Conservation (phyloP, 2,113 vertebrate species). For the Callocephalon fimbriatum region DNA sequence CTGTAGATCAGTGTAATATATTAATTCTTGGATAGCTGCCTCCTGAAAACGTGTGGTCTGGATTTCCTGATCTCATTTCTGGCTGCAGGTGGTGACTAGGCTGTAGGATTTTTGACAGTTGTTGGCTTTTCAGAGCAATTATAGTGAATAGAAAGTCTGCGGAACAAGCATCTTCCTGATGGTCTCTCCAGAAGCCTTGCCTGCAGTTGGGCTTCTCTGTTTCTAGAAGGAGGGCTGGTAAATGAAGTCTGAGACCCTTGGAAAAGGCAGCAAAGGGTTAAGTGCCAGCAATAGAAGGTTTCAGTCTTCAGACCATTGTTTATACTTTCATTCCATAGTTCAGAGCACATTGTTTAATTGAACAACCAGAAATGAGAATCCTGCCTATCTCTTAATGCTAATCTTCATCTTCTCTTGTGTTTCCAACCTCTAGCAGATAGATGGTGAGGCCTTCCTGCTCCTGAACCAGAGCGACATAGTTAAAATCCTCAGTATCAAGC, state of each 20-base stretch:
- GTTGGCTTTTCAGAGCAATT: not conserved
- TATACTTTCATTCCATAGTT: not conserved
- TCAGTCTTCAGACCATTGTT: not conserved
- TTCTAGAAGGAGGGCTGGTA: not conserved
- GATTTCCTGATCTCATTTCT: not conserved
- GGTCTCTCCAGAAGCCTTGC: not conserved
- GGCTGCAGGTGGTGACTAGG: not conserved
- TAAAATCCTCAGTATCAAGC: constrained; percentile 92
- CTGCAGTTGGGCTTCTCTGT: not conserved
- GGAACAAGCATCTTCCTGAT: not conserved
- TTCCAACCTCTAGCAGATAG: constrained; percentile 84
- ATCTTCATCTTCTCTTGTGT: not conserved
- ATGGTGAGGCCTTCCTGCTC: constrained; percentile 92
- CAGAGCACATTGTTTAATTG: not conserved
- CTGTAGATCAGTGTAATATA: not conserved
- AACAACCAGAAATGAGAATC: not conserved
- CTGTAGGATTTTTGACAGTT: not conserved
- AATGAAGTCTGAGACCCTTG: not conserved
- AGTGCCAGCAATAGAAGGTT: not conserved
- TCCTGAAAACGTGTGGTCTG: not conserved
- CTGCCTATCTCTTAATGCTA: not conserved
- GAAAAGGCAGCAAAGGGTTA: not conserved
- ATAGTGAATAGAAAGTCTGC: not conserved
- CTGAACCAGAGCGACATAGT: constrained; percentile 91
- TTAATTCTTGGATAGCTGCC: not conserved